These are phyloP conservation scores for Tadarida brasiliensis DNA, from an alignment of 2,797 vertebrate species.

Conservation along the genomic window DNA sequence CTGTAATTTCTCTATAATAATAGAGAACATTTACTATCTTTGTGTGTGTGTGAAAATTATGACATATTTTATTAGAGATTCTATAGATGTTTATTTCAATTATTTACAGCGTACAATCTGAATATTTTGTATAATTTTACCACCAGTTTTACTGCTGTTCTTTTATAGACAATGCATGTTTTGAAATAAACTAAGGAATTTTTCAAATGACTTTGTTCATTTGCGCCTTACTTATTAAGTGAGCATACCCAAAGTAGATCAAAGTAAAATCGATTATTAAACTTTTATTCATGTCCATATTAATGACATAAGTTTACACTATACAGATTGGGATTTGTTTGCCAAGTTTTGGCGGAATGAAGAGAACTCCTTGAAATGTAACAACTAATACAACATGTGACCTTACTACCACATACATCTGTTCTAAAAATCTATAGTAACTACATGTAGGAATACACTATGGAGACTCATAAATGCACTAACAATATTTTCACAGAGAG, in stretches of 20 bases:
- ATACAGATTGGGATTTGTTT: background rate
- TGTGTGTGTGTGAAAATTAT: background rate
- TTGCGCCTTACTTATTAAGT: slow-evolving; percentile 3
- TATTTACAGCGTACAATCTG: slow-evolving; percentile 41
- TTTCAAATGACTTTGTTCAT: slow-evolving; percentile 53
- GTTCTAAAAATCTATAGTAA: slow-evolving; percentile 18
- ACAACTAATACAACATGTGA: background rate
- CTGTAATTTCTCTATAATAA: slow-evolving; percentile 59
- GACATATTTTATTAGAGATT: slow-evolving; percentile 46
- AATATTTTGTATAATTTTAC: slow-evolving; percentile 37
- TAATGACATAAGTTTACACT: background rate
- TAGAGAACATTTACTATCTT: slow-evolving; percentile 4
- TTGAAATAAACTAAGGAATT: slow-evolving; percentile 50
- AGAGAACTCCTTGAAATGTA: background rate
- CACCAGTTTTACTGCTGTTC: background rate
- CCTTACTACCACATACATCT: background rate
- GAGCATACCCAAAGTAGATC: background rate
- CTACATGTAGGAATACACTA: background rate
- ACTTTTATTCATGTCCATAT: slow-evolving; percentile 24
- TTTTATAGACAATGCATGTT: slow-evolving; percentile 58
- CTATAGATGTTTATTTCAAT: slow-evolving; percentile 53
- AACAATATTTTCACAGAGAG: slow-evolving; percentile 42
- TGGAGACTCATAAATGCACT: background rate
- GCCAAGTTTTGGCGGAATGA: background rate
- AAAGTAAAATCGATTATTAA: slow-evolving; percentile 41